These are phyloP conservation scores for Sogatella furcifera DNA, from an alignment of 1,140 invertebrate genomes.

Conservation along the genomic window DNA sequence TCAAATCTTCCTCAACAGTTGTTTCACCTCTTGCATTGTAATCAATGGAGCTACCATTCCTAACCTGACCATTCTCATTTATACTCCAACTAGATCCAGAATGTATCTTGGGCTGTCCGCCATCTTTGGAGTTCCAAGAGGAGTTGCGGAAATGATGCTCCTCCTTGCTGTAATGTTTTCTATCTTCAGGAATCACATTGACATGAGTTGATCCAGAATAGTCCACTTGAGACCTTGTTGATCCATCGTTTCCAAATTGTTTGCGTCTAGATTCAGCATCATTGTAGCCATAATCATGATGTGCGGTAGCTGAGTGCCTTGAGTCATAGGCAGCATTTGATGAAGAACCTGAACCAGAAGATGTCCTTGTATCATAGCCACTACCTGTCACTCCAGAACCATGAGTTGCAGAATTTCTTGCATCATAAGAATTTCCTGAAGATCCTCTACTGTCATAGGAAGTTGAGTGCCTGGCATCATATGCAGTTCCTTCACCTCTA, in stretches of 20 bases:
- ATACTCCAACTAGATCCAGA: conserved; percentile 17
- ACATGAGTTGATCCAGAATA: not conserved
- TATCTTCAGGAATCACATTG: not conserved
- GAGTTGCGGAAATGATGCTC: conserved; percentile 14
- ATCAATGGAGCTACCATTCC: conserved; percentile 19
- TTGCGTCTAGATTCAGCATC: not conserved
- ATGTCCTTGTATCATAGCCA: not conserved
- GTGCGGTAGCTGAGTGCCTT: not conserved
- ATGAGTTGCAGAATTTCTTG: too few species aligned
- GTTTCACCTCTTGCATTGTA: not conserved
- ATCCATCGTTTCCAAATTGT: not conserved
- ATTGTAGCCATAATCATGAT: not conserved
- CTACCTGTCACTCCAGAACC: too few species aligned
- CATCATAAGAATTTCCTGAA: too few species aligned
- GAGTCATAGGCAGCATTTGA: not conserved
- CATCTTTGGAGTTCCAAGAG: conserved; percentile 20
- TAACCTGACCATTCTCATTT: conserved; percentile 23
- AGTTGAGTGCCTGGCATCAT: not conserved
- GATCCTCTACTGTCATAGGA: too few species aligned
- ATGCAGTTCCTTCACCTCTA: not conserved
- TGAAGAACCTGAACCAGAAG: not conserved
- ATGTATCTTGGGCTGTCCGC: conserved; percentile 17
- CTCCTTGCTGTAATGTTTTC: conserved; percentile 11
- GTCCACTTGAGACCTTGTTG: not conserved
- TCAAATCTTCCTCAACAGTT: not conserved